These are phyloP conservation scores for Psilopsiagon aymara DNA, from an alignment of 2,113 vertebrate genomes.

Conservation along the genomic window DNA sequence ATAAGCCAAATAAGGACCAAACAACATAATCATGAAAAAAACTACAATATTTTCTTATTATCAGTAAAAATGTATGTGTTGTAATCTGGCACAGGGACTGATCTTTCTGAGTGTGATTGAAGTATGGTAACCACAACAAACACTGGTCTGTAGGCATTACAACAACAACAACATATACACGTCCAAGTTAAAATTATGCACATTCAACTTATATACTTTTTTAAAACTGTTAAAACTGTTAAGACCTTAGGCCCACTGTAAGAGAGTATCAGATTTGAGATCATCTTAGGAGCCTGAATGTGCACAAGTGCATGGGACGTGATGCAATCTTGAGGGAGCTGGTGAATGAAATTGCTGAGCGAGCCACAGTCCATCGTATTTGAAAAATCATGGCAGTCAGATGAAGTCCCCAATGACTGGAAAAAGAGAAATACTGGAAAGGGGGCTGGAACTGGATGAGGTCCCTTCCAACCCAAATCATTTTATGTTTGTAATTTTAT, in stretches of 20 bases:
- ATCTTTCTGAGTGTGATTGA: neutral
- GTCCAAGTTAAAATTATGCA: neutral
- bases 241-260: neutral
- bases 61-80: neutral
- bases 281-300: neutral
- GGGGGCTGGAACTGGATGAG: neutral
- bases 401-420: neutral
- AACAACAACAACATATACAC: neutral
- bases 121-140: neutral
- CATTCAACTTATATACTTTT: neutral
- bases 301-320: neutral
- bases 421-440: neutral
- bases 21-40: neutral
- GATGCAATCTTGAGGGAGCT: neutral
- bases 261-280: neutral
- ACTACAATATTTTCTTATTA: neutral
- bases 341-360: neutral
- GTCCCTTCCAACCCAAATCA: neutral
- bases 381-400: neutral
- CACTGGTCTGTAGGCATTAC: neutral
- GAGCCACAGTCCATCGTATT: neutral
- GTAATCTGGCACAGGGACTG: neutral
- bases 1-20: neutral
- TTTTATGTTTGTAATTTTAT: neutral
- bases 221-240: neutral